A percentile compares a stretch with the other conserved stretches of the same genome.
Conservation (phyloP, 2,888 invertebrate species). For the Allolobophora icterica region DNA sequence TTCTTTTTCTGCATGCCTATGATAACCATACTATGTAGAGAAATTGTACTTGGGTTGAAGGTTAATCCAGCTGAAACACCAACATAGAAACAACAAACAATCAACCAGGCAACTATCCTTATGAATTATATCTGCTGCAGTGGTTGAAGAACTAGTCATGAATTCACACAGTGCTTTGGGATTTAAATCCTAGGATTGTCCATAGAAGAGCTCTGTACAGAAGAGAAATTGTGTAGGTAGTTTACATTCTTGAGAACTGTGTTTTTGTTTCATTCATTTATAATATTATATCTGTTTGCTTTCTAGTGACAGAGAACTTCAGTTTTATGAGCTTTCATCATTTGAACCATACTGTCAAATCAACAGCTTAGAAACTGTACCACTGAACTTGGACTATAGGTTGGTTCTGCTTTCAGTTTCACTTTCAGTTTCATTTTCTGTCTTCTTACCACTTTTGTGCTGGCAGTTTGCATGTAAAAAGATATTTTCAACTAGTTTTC, state of each 20-base stretch:
- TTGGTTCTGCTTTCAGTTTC: slow-evolving; percentile 42
- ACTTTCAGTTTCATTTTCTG: neutral
- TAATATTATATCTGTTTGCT: neutral
- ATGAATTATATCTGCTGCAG: neutral
- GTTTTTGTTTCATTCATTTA: neutral
- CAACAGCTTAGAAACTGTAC: slow-evolving; percentile 63
- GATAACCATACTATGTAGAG: neutral
- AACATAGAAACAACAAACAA: neutral
- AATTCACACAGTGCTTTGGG: neutral
- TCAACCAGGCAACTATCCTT: neutral
- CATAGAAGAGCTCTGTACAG: neutral
- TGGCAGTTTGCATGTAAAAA: neutral
- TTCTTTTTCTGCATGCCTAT: neutral
- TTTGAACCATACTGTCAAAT: slow-evolving; percentile 66
- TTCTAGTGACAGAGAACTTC: slow-evolving; percentile 64
- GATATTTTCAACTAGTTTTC: neutral
- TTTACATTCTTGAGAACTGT: neutral
- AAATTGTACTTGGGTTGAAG: neutral
- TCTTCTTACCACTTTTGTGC: neutral
- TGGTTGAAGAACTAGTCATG: neutral
- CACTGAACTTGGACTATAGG: slow-evolving; percentile 64
- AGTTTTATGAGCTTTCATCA: slow-evolving; percentile 66
- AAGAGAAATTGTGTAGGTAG: no score
- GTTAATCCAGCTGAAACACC: neutral
- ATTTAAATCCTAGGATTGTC: neutral